phyloP scores from a whole-genome alignment of 2,888 invertebrate genomes.

The Empis stercorea region DNA sequence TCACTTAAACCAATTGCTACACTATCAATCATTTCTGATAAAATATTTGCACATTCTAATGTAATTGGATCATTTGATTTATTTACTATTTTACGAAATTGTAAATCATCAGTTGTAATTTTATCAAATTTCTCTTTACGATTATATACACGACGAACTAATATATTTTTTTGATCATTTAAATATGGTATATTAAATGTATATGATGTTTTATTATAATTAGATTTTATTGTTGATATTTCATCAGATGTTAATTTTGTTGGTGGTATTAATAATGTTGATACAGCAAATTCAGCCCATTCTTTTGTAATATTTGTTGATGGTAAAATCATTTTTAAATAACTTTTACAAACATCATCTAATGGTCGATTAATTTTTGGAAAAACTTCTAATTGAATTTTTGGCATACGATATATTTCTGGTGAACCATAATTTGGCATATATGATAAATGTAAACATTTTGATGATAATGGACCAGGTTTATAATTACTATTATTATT shows the following conservation, averaged over 20 bases:
- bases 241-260: constrained; percentile 7
- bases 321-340: constrained; percentile 31
- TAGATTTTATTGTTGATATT: constrained; percentile 8
- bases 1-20: constrained; percentile 47
- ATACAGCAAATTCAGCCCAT: constrained; percentile 36
- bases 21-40: constrained; percentile 44
- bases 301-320: constrained; percentile 30
- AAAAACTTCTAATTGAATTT: constrained; percentile 29
- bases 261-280: constrained; percentile 21
- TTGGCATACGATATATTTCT: constrained; percentile 31
- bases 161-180: constrained; percentile 42
- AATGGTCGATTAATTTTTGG: constrained; percentile 28
- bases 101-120: constrained; percentile 18
- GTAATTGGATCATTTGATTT: constrained; percentile 13
- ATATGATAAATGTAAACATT: constrained; percentile 16
- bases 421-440: constrained; percentile 26
- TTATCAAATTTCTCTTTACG: constrained; percentile 27
- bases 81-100: constrained; percentile 19
- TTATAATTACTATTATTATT: no score
- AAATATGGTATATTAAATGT: constrained; percentile 46
- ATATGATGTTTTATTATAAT: constrained; percentile 29
- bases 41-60: constrained; percentile 33
- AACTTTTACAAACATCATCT: constrained; percentile 30
- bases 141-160: constrained; percentile 38
- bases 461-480: constrained; percentile 32